Conservation (phyloP, 23 tunicate genomes). For the Styela clava region DNA sequence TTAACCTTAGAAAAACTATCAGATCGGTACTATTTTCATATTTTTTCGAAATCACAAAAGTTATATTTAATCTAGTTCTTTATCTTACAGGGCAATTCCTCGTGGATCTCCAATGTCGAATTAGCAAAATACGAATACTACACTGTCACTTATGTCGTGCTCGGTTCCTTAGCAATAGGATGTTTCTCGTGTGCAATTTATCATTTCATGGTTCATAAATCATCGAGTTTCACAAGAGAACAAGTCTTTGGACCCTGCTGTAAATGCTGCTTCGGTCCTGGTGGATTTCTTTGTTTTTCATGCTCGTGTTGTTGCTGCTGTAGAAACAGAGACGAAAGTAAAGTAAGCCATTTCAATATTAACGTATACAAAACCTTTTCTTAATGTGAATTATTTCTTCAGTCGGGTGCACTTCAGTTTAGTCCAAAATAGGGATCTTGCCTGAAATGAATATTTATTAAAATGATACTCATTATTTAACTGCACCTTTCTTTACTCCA, state of each 20-base stretch:
- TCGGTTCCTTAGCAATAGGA: background rate
- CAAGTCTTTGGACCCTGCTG: slow-evolving; percentile 35
- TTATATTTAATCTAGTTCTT: too few species aligned
- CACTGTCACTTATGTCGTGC: background rate
- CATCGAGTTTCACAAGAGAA: slow-evolving; percentile 23
- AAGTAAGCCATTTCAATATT: background rate
- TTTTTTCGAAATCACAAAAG: too few species aligned
- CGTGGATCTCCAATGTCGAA: background rate
- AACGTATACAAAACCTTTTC: too few species aligned
- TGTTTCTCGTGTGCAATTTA: slow-evolving; percentile 23
- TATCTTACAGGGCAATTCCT: background rate
- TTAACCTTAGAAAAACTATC: too few species aligned
- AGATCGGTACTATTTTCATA: too few species aligned
- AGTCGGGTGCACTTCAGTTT: too few species aligned
- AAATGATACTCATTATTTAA: too few species aligned
- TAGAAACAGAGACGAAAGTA: slow-evolving; percentile 12
- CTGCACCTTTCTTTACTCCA: too few species aligned
- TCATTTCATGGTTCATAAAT: slow-evolving; percentile 32
- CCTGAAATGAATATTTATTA: too few species aligned
- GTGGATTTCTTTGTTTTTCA: slow-evolving; percentile 25
- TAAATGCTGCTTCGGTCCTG: slow-evolving; percentile 29
- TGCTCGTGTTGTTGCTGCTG: slow-evolving; percentile 35
- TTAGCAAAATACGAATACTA: slow-evolving; percentile 4
- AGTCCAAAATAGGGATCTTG: too few species aligned
- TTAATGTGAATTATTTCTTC: too few species aligned